Conservation (phyloP, 2,113 vertebrate genomes). For the Peucedramus taeniatus region DNA sequence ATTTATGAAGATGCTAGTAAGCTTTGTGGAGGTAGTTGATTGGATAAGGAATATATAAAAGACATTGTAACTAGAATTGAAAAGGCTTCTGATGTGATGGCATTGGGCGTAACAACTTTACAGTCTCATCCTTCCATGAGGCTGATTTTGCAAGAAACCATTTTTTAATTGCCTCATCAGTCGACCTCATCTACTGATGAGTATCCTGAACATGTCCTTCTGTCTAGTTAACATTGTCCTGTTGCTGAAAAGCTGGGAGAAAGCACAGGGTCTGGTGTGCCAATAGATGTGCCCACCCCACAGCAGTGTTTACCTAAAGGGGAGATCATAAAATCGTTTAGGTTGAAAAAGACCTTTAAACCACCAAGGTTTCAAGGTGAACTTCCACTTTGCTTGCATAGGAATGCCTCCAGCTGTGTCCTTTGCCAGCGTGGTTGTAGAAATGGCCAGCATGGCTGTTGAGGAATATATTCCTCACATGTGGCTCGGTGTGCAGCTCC, state of each 20-base stretch:
- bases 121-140: neutral
- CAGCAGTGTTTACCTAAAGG: neutral
- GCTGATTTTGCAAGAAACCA: neutral
- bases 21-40: neutral
- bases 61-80: neutral
- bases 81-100: neutral
- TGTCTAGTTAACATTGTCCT: accelerated
- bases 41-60: neutral
- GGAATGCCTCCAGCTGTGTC: neutral
- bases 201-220: neutral
- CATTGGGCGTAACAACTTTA: neutral
- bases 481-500: neutral
- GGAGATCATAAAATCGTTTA: neutral
- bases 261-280: neutral
- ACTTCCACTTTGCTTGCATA: neutral
- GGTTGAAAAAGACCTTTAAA: neutral
- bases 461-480: accelerated
- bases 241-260: neutral
- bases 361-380: neutral
- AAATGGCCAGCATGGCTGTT: neutral
- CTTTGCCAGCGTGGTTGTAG: neutral
- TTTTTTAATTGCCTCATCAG: neutral
- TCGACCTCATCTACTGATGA: neutral
- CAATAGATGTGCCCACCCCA: accelerated
- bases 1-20: neutral